Evolutionary conservation across 2,888 invertebrate species (phyloP).

Genomic region (Lacanobia wlatinum): DNA sequence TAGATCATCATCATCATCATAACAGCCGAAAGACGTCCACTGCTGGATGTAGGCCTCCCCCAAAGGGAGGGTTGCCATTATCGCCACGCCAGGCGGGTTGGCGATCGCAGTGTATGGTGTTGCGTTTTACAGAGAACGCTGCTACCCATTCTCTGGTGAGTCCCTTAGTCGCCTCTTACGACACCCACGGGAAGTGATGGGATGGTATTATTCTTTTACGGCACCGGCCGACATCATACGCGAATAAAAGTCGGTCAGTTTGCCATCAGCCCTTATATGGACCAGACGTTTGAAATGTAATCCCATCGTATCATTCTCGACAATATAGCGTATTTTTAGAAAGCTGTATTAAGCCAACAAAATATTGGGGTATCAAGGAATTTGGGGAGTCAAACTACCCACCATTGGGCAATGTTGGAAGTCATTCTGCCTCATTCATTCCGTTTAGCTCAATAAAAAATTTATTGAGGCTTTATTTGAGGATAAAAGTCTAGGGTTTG

Average conservation of each 20-base stretch:
- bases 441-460: slow-evolving; percentile 5
- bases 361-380: slow-evolving; percentile 52
- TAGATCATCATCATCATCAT: no score
- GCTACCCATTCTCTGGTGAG: no score
- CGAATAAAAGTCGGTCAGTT: slow-evolving; percentile 6
- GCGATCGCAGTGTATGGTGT: no score
- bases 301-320: slow-evolving; percentile 32
- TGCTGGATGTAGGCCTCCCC: no score
- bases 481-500: not conserved
- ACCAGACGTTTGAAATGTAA: slow-evolving; percentile 31
- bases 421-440: slow-evolving; percentile 34
- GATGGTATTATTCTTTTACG: no score
- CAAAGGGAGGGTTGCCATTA: no score
- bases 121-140: no score
- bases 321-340: slow-evolving; percentile 45
- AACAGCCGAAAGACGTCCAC: no score
- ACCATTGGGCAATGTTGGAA: slow-evolving; percentile 16
- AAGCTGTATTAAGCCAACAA: slow-evolving; percentile 47
- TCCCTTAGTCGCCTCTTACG: no score
- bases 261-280: slow-evolving; percentile 6
- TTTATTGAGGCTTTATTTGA: not conserved
- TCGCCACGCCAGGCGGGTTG: no score
- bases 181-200: no score
- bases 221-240: no score
- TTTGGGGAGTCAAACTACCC: slow-evolving; percentile 42